A percentile compares a stretch with the other conserved stretches of the same genome.
Conservation (phyloP, 2,888 invertebrate species). For the Uropetala carovei region DNA sequence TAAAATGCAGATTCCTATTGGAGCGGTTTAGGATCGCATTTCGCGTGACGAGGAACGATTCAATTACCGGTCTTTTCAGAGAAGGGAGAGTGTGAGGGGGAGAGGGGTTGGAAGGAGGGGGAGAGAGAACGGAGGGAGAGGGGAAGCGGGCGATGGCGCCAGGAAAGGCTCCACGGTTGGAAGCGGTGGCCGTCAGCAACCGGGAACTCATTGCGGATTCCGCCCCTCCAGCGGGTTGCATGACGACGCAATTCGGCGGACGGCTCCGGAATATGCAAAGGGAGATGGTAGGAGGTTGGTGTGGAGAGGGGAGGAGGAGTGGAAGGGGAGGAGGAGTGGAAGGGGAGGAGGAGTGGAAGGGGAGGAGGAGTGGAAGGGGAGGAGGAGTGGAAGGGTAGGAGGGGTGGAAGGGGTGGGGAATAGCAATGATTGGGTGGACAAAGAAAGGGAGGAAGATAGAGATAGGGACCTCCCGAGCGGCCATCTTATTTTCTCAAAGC, state of each 20-base stretch:
- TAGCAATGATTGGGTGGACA: not conserved
- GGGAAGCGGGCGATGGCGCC: not conserved
- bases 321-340: not conserved
- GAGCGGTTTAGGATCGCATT: constrained; percentile 19
- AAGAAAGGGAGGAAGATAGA: not conserved
- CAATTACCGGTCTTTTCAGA: constrained; percentile 26
- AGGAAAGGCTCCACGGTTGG: constrained; percentile 17
- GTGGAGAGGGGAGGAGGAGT: not conserved
- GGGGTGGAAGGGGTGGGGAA: not conserved
- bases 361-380: not conserved
- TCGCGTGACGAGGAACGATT: constrained; percentile 6
- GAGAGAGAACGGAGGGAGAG: not conserved
- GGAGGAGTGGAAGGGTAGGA: not conserved
- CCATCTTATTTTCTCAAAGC: not conserved
- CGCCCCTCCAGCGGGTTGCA: not conserved
- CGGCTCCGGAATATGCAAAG: constrained; percentile 21
- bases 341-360: not conserved
- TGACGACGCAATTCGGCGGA: not conserved
- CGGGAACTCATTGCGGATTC: constrained; percentile 20
- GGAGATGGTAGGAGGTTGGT: not conserved
- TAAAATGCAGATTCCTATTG: constrained; percentile 32
- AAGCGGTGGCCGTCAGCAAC: not conserved
- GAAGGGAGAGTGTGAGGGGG: not conserved
- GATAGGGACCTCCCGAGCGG: not conserved
- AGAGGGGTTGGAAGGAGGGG: not conserved